Conservation (phyloP, 2,797 vertebrate genomes). For the Epinephelus malabaricus region DNA sequence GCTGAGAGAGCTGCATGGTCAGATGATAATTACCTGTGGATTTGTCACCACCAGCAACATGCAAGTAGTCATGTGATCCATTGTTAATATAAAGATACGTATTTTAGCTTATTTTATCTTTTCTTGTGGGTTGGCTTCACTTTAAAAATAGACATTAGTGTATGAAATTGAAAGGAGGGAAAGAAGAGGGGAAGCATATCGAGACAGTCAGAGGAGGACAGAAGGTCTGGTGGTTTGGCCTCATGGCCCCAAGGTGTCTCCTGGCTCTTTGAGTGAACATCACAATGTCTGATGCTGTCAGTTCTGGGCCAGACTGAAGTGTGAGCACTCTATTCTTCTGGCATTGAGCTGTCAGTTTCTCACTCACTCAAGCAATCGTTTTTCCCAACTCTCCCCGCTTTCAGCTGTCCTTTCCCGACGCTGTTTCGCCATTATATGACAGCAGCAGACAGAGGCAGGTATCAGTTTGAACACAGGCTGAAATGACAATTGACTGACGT, state of each 20-base stretch:
- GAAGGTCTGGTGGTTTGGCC: constrained; percentile 60
- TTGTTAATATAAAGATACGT: background rate
- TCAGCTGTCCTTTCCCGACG: constrained; percentile 33
- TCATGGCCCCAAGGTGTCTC: constrained; percentile 70
- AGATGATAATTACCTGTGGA: background rate
- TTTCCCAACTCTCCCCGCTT: constrained; percentile 40
- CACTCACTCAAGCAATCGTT: constrained; percentile 62
- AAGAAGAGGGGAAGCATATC: constrained; percentile 5
- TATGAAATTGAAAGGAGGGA: background rate
- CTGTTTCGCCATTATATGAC: constrained; percentile 46
- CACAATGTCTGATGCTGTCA: constrained; percentile 85
- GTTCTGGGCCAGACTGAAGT: constrained; percentile 72
- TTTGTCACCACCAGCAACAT: background rate
- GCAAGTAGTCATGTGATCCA: background rate
- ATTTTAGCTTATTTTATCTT: background rate
- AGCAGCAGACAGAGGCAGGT: constrained; percentile 30
- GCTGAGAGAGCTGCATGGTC: background rate
- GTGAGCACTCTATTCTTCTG: constrained; percentile 76
- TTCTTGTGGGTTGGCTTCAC: background rate
- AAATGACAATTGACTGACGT: constrained; percentile 24
- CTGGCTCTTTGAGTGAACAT: constrained; percentile 78
- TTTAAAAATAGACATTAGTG: background rate
- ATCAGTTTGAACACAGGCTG: constrained; percentile 30
- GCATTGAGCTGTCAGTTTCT: constrained; percentile 79
- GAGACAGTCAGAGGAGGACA: constrained; percentile 42